Base-by-base conservation (phyloP, 2,113 vertebrate species). In the Carettochelys insculpta region DNA sequence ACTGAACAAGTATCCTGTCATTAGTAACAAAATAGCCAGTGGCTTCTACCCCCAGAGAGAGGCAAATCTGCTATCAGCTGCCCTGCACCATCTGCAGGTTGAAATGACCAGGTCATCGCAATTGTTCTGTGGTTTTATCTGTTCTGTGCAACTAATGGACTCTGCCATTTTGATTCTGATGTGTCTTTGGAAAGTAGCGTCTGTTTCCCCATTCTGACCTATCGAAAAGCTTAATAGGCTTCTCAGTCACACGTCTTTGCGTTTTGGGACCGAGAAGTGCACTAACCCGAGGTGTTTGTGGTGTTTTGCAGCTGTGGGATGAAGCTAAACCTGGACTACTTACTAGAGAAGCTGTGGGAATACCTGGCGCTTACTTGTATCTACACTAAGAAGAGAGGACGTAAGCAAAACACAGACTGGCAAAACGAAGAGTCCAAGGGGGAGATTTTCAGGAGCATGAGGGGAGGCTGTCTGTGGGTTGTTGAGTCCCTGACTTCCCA, bases 371-470 rank as follows among this genome's bases (percentile, higher is more conserved):
- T 99, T 81, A 99, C 99, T 96, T 99, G 99, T 96, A 98, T 99
- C 96, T 99, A 98, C 94, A 99, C 99, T 38, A 99, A 99, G 97
- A 99, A 99, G 97, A 98, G 99, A 98, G 99, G 99, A 96, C 98
- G 99, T 99, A 96, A 96, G 97, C 96, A 81, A 80, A 77, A 47
- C 41, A 0, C 9, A 8, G 77, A 41, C 83, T 77, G 83, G n/a
- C n/a, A 65, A 75, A 2, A 22, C 48, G 20, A 76, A 8, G 45
- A 38, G 8, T 61, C 53, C 53, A 77, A 8, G 27, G 38, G 80
- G 81, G 48, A 13, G 6, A 43, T 75, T 75, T 45, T 73, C 71
- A 25, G 43, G 29, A 75, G 41, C 89, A 13, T 38, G 68, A 47
- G 61, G 68, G 19, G 61, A 20, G 17, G 20, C 52, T 79, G 77